Evolutionary conservation across 2,113 vertebrate species (phyloP).

Genomic region (Aleadryas rufinucha): DNA sequence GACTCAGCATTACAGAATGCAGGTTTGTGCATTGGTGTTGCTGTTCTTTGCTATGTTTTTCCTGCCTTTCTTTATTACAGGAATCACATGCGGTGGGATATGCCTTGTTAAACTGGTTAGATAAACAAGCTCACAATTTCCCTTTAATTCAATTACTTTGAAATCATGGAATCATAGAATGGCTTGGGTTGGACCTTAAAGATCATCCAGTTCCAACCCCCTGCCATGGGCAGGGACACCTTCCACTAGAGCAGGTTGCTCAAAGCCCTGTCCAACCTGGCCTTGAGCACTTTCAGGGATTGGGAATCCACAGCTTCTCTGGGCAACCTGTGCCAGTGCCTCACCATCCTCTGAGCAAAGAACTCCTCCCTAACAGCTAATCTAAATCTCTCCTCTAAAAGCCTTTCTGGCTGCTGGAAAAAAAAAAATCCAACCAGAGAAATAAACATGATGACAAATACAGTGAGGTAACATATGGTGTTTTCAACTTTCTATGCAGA

Average conservation of each 20-base stretch:
- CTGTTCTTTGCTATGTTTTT: not conserved
- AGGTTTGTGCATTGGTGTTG: not conserved
- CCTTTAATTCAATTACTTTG: not conserved
- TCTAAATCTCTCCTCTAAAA: not conserved
- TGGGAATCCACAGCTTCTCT: not conserved
- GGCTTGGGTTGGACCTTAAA: not conserved
- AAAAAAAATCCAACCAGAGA: not conserved
- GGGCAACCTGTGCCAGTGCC: not conserved
- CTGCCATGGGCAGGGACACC: not conserved
- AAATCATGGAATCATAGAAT: not conserved
- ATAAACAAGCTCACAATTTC: not conserved
- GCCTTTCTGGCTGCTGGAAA: not conserved
- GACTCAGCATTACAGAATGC: not conserved
- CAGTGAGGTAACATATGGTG: not conserved
- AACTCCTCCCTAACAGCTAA: not conserved
- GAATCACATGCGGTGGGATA: not conserved
- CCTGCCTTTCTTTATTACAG: not conserved
- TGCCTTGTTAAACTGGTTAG: not conserved
- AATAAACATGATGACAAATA: not conserved
- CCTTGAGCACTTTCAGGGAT: not conserved
- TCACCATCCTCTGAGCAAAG: not conserved
- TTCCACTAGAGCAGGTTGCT: not conserved
- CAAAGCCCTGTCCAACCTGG: not conserved
- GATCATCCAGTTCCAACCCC: not conserved
- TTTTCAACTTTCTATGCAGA: not conserved